Base-by-base conservation (phyloP, 1,140 invertebrate genomes). In the Lethrus apterus region DNA sequence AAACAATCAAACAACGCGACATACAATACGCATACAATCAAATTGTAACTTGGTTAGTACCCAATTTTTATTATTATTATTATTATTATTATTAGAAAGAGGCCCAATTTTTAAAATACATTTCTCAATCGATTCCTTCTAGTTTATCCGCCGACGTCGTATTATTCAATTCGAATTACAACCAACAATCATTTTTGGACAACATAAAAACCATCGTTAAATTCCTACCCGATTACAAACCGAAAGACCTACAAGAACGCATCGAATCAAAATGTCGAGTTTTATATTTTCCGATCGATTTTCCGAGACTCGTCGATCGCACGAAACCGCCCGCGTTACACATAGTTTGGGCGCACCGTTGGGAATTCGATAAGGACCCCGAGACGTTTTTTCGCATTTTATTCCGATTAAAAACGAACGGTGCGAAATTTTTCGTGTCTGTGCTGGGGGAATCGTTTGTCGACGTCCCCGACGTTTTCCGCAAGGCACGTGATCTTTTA, bases 341-440 rank as follows among this genome's bases (percentile, higher is more conserved):
- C 62, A 76, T 87, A 24, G 72, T 86, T 11, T 88, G 84, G 84
- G 79, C 84, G 10, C 84, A 87, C 68, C 67, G 84, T 58, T 87
- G 84, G 84, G 84, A 88, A 64, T 83, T 85, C 65, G 84, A 88
- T 60, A 87, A 87, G 66, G 76, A 80, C 63, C 84, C 84, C 7
- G 72, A 80, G 20, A 57, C 71, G 14, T 78, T 87, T 58, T 79
- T 84, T 40, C 57, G 73, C 4, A 71, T 75, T 2, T 54, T 86
- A 1, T 66, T 69, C 42, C 56, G 65, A 45, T 60, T 87, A n/a
- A 67, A 75, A 24, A 69, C 75, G 17, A 62, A 74, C 19, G 66
- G 72, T 11, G 61, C 69, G 20, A 56, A 72, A 21, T 87, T 86
- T 58, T 56, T 67, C 32, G 58, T 84, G 7, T 79, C 78, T n/a